Conservation (phyloP, 2,888 invertebrate species). For the Lithodes maja region DNA sequence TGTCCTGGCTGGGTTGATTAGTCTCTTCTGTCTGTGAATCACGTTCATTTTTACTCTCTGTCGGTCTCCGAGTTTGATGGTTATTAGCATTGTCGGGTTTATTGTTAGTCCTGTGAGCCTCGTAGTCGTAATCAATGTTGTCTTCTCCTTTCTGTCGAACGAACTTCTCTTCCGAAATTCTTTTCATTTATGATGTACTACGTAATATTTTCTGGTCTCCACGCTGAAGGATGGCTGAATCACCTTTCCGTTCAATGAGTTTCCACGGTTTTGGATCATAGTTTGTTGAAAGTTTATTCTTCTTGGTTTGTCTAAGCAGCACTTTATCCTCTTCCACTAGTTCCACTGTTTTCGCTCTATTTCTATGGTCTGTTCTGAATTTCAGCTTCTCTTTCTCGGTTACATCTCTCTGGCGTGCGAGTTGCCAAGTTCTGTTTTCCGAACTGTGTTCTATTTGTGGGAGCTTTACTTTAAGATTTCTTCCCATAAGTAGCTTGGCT, state of each 20-base stretch:
- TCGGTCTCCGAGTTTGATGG: not conserved
- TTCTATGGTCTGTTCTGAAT: constrained; percentile 8
- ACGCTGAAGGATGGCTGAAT: not conserved
- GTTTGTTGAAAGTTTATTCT: not conserved
- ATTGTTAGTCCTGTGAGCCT: not conserved
- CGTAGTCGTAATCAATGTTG: too few relatives aligned
- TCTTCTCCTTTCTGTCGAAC: too few relatives aligned
- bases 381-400: not conserved
- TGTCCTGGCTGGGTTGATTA: not conserved
- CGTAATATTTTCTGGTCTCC: constrained; percentile 11
- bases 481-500: too few relatives aligned
- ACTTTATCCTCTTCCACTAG: not conserved
- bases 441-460: too few relatives aligned
- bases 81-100: not conserved
- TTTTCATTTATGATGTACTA: not conserved
- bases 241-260: too few relatives aligned
- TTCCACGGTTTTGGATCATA: constrained; percentile 1
- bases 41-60: too few relatives aligned
- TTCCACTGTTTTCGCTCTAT: not conserved
- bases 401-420: too few relatives aligned
- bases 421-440: too few relatives aligned
- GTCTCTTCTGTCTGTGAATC: too few relatives aligned
- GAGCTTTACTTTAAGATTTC: too few relatives aligned
- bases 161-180: not conserved
- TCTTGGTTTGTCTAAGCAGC: not conserved